A percentile compares a stretch with the other conserved stretches of the same genome.
Conservation (phyloP, 2,888 invertebrate species). For the Stenotaenia linearis region DNA sequence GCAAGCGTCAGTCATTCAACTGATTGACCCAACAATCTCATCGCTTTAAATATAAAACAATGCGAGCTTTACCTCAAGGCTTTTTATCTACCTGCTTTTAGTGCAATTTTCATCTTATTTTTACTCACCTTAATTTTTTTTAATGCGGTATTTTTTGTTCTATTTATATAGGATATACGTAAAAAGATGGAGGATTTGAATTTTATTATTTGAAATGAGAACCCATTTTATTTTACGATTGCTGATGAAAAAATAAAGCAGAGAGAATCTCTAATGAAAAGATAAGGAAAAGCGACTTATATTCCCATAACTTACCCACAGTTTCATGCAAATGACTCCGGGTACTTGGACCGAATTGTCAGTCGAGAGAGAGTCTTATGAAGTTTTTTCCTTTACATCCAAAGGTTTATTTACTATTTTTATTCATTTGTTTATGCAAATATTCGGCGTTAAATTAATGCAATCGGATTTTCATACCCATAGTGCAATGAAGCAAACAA, state of each 20-base stretch:
- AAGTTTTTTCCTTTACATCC: not conserved
- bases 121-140: too few relatives aligned
- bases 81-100: not conserved
- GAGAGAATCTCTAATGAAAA: not conserved
- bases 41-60: not conserved
- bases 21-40: slow-evolving; percentile 21
- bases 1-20: not conserved
- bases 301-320: not conserved
- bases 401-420: not conserved
- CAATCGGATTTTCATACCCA: too few relatives aligned
- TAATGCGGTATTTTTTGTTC: not conserved
- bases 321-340: not conserved
- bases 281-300: slow-evolving; percentile 1
- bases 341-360: not conserved
- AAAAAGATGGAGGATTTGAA: not conserved
- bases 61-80: not conserved
- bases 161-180: not conserved
- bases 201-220: not conserved
- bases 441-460: not conserved
- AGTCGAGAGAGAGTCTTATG: not conserved
- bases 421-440: not conserved
- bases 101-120: too few relatives aligned
- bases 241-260: not conserved
- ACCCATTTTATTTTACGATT: not conserved
- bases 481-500: too few relatives aligned